Evolutionary conservation across 2,888 invertebrate genomes (phyloP), one percentile per base, ranked within the genome.

Genomic region (Cyaniris semiargus): DNA sequence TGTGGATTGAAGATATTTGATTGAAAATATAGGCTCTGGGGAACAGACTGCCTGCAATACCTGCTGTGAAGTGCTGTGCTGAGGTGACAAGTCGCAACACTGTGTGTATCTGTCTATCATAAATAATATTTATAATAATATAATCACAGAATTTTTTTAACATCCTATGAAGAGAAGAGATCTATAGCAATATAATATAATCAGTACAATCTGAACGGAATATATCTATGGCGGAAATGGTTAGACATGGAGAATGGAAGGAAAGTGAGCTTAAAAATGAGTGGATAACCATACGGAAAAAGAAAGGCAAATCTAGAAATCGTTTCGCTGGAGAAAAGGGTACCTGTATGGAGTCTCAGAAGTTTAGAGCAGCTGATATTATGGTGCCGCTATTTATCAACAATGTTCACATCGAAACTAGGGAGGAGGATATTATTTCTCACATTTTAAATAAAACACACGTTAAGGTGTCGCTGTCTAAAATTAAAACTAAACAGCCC

Each of bases 251-350:
- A 10, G 34, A 70, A 31, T 70, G 70, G 70, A 70, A 70, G n/a
- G 31, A 70, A 13, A 13, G 15, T 34, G 34, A 13, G 10, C 27
- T 18, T 15, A 70, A 70, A 13, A 31, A 70, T 27, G 70, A 31
- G n/a, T 70, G 70, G 70, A 70, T 27, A 31, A 70, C 70, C 18
- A 34, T 70, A 34, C 34, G 70, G 27, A 70, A 70, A n/a, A 70
- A 34, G 34, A 70, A 70, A 34, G 27, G 38, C 18, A 70, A 70
- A 15, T 27, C 21, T 70, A 70, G 27, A 70, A 70, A 27, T 31
- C 23, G 70, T 18, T 70, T 70, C 15, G 15, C 27, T 15, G 70
- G 23, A 70, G 27, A 70, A 70, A 70, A 70, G 15, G 70, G 70
- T 27, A 31, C 8, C 27, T 27, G 27, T 27, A 27, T 27, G 27